These are phyloP conservation scores for Cantharis lateralis DNA, from an alignment of 2,888 invertebrate species.

Conservation along the genomic window DNA sequence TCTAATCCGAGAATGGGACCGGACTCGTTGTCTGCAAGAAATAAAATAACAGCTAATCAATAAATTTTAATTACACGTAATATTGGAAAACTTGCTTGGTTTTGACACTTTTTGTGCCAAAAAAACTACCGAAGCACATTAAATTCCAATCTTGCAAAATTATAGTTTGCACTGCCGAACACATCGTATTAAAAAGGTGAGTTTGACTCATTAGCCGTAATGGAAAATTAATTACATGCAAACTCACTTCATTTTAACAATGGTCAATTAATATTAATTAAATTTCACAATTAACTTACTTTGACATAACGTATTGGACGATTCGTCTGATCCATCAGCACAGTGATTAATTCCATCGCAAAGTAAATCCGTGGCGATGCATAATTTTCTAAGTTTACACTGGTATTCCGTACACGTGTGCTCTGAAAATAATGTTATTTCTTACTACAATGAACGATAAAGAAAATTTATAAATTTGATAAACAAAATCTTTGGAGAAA, in stretches of 20 bases:
- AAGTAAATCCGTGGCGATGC: constrained; percentile 87
- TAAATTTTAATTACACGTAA: background rate
- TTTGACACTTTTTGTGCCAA: background rate
- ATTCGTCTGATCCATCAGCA: constrained; percentile 91
- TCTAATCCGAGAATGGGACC: constrained; percentile 73
- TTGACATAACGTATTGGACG: constrained; percentile 81
- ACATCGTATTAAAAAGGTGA: background rate
- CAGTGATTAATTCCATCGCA: constrained; percentile 95
- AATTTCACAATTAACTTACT: constrained; percentile 64
- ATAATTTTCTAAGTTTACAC: constrained; percentile 86
- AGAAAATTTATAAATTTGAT: background rate
- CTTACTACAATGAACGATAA: background rate
- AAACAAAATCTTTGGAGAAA: background rate
- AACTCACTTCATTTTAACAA: background rate
- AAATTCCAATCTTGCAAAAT: background rate
- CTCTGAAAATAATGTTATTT: constrained; percentile 62
- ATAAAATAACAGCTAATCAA: background rate
- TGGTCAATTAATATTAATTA: background rate
- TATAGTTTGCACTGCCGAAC: background rate
- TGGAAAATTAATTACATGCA: background rate
- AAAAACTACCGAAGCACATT: background rate
- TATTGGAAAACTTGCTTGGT: background rate
- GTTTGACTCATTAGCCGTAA: background rate
- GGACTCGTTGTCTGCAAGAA: constrained; percentile 61
- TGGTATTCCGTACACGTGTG: constrained; percentile 88